Conservation (phyloP, 1,140 invertebrate genomes). For the Ladona fulva region DNA sequence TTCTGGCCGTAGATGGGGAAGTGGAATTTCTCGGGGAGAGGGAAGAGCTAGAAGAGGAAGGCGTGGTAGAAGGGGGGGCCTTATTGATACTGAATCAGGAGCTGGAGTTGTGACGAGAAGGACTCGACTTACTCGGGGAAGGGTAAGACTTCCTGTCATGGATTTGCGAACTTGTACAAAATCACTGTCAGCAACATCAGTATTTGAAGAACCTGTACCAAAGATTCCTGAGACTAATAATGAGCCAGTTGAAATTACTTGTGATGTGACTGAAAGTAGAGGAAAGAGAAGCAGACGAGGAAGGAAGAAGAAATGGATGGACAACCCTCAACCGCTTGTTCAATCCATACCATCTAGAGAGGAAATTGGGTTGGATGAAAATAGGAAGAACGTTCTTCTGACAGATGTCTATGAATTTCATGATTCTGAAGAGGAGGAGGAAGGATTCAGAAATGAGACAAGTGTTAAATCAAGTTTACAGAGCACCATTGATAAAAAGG, state of each 20-base stretch:
- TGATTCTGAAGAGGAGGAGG: slow-evolving; percentile 28
- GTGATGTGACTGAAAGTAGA: neutral
- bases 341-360: neutral
- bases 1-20: slow-evolving; percentile 4
- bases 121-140: neutral
- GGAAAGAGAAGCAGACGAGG: neutral
- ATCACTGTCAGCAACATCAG: neutral
- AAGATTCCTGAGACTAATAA: neutral
- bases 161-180: neutral
- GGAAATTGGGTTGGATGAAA: neutral
- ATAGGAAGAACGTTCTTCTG: neutral
- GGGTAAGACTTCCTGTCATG: neutral
- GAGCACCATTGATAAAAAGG: neutral
- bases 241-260: neutral
- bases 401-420: slow-evolving; percentile 29
- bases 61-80: slow-evolving; percentile 28
- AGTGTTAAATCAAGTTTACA: neutral
- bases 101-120: neutral
- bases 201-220: neutral
- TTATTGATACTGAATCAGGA: slow-evolving; percentile 17
- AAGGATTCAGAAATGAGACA: neutral
- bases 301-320: neutral
- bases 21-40: neutral
- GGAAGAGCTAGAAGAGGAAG: slow-evolving; percentile 25
- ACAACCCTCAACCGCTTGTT: neutral